Evolutionary conservation across 92 coral and sea anemone genomes (phyloP).

Genomic region (Galaxea fascicularis): DNA sequence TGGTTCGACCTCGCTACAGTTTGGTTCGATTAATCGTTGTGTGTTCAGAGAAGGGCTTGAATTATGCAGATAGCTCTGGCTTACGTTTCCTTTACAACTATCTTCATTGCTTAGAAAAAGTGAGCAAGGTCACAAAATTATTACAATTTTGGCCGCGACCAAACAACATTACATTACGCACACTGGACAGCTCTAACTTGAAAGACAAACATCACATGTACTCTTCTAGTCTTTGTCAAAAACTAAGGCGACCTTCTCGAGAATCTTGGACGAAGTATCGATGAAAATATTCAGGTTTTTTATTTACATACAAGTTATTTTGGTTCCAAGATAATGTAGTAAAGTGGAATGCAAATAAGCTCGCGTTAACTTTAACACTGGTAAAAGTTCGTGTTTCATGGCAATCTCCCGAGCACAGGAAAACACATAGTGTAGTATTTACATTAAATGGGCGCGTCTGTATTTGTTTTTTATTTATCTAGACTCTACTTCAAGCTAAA

Average conservation of each 20-base stretch:
- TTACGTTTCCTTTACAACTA: too few relatives aligned
- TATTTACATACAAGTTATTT: neutral
- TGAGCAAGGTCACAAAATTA: neutral
- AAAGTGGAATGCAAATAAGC: slow-evolving; percentile 44
- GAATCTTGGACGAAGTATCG: too few relatives aligned
- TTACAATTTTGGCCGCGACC: neutral
- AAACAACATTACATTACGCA: neutral
- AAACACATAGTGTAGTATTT: slow-evolving; percentile 13
- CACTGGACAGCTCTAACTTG: neutral
- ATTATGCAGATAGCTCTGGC: neutral
- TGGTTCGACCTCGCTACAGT: neutral
- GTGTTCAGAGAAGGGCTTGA: neutral
- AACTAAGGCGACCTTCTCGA: too few relatives aligned
- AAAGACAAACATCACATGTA: neutral
- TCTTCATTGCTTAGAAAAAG: neutral
- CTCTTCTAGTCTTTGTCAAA: neutral
- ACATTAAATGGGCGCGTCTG: slow-evolving; percentile 4
- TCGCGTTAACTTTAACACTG: neutral
- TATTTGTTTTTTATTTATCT: neutral
- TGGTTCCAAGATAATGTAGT: slow-evolving; percentile 21
- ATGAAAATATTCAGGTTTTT: neutral
- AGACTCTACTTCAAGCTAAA: slow-evolving; percentile 8
- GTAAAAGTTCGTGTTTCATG: slow-evolving; percentile 21
- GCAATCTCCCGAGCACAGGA: slow-evolving; percentile 22
- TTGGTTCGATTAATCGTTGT: neutral